Conservation (phyloP, 2,888 invertebrate genomes). For the Kuschelorhynchus macadamiae region DNA sequence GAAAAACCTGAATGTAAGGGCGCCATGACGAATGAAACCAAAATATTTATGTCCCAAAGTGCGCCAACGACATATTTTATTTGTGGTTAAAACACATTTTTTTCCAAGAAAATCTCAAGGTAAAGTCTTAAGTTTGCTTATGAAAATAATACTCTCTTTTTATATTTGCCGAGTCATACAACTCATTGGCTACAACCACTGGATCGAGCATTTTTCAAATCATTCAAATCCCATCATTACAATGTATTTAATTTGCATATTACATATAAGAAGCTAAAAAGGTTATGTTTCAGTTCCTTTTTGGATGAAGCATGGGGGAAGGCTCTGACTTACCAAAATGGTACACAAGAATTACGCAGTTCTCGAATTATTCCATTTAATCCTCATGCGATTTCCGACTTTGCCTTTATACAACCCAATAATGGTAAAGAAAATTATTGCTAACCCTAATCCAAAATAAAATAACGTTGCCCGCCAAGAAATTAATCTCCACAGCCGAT, state of each 20-base stretch:
- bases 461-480: too few species aligned
- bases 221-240: slow-evolving; percentile 37
- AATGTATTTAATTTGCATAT: slow-evolving; percentile 22
- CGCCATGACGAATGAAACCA: slow-evolving; percentile 50
- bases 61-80: slow-evolving; percentile 51
- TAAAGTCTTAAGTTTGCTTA: slow-evolving; percentile 51
- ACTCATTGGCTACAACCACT: slow-evolving; percentile 46
- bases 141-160: slow-evolving; percentile 54
- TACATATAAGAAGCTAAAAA: slow-evolving; percentile 22
- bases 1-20: slow-evolving; percentile 28
- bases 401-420: neutral
- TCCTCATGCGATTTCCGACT: neutral
- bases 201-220: slow-evolving; percentile 21
- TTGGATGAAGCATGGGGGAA: slow-evolving; percentile 23
- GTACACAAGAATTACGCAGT: slow-evolving; percentile 1
- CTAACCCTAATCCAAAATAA: too few species aligned
- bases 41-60: slow-evolving; percentile 44
- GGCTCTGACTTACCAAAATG: slow-evolving; percentile 26
- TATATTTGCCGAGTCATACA: slow-evolving; percentile 58
- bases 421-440: too few species aligned
- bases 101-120: slow-evolving; percentile 56
- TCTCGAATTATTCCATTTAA: slow-evolving; percentile 1
- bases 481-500: too few species aligned
- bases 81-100: slow-evolving; percentile 50
- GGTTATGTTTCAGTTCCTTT: slow-evolving; percentile 27